These are phyloP conservation scores for Calidris pugnax DNA, from an alignment of 2,113 vertebrate genomes.

Conservation along the genomic window DNA sequence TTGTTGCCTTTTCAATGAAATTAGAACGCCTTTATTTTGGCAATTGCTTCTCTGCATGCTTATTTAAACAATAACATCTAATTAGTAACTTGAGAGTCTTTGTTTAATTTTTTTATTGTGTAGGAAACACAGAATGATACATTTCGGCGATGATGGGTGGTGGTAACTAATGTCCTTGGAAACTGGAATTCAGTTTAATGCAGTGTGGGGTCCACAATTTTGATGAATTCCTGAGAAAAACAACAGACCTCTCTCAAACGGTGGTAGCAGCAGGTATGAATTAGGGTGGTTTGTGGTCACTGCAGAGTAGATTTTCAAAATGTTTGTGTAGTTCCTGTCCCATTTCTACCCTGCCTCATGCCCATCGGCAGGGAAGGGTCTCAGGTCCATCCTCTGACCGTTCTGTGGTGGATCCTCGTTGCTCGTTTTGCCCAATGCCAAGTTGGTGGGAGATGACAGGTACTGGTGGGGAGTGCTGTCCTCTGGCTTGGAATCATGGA, in stretches of 20 bases:
- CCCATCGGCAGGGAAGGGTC: neutral
- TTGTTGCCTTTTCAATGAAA: neutral
- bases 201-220: neutral
- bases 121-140: neutral
- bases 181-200: neutral
- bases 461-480: neutral
- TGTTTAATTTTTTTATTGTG: neutral
- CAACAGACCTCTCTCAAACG: neutral
- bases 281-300: neutral
- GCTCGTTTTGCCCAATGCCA: neutral
- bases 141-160: neutral
- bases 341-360: neutral
- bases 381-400: fast-evolving
- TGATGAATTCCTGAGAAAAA: neutral
- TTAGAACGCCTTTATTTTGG: neutral
- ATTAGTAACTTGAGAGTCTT: neutral
- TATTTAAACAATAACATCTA: neutral
- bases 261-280: neutral
- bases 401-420: fast-evolving
- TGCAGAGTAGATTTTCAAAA: neutral
- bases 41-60: neutral
- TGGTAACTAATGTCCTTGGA: neutral
- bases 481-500: too few relatives aligned
- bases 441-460: neutral
- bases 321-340: neutral